phyloP scores from a whole-genome alignment of 2,797 vertebrate genomes.

The Enteromius anoplus region DNA sequence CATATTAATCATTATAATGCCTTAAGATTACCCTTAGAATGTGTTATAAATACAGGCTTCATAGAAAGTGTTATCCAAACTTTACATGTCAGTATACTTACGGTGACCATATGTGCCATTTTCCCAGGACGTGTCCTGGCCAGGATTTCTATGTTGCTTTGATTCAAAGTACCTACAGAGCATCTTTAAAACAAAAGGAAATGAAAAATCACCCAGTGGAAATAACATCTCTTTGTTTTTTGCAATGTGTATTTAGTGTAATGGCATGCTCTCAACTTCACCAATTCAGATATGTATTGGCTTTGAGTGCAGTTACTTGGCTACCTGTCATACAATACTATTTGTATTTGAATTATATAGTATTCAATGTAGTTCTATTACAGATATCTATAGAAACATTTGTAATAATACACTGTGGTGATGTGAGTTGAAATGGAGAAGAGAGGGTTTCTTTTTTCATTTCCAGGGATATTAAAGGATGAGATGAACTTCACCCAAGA shows the following conservation, averaged over 20 bases:
- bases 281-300: not conserved
- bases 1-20: too few species aligned
- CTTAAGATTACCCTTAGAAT: too few species aligned
- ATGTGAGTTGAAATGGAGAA: slow-evolving; percentile 11
- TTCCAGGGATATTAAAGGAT: slow-evolving; percentile 28
- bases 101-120: too few species aligned
- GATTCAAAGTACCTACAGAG: too few species aligned
- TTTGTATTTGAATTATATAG: not conserved
- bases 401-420: not conserved
- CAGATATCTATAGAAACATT: slow-evolving; percentile 1
- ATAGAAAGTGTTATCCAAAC: too few species aligned
- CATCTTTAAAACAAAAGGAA: too few species aligned
- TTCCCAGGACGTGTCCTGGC: too few species aligned
- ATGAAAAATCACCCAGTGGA: not conserved
- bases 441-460: slow-evolving; percentile 23
- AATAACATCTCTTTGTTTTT: not conserved
- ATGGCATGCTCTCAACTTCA: not conserved
- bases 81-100: not conserved
- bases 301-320: not conserved
- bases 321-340: not conserved
- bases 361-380: slow-evolving; percentile 1
- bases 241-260: not conserved
- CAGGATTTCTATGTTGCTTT: too few species aligned
- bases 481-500: slow-evolving; percentile 48
- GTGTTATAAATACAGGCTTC: too few species aligned